Conservation (phyloP, 2,797 vertebrate genomes). For the Pseudochromis fuscus region DNA sequence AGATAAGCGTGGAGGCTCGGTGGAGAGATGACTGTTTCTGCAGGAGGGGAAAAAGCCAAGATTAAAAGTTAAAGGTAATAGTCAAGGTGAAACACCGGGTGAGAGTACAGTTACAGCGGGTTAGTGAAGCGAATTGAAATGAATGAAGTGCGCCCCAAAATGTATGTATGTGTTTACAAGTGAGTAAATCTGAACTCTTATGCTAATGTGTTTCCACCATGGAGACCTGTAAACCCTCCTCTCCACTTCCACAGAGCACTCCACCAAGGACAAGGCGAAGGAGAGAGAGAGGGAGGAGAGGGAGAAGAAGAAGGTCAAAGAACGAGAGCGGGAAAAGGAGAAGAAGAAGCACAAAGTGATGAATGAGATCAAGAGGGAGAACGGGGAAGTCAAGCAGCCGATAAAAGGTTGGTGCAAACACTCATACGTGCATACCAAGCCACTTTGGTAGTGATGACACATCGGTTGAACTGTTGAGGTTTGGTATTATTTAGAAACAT, state of each 20-base stretch:
- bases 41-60: slow-evolving; percentile 19
- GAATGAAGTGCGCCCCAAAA: neutral
- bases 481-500: neutral
- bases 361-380: slow-evolving; percentile 96
- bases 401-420: slow-evolving; percentile 89
- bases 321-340: slow-evolving; percentile 89
- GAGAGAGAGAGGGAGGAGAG: slow-evolving; percentile 90
- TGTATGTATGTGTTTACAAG: neutral
- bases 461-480: neutral
- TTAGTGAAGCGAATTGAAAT: slow-evolving; percentile 12
- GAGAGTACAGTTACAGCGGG: slow-evolving; percentile 25
- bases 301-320: slow-evolving; percentile 90
- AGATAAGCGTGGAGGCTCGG: slow-evolving; percentile 6
- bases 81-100: slow-evolving; percentile 39
- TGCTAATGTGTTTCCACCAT: slow-evolving; percentile 12
- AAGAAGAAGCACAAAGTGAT: slow-evolving; percentile 94
- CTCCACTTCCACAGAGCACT: slow-evolving; percentile 86
- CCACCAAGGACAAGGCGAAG: slow-evolving; percentile 88
- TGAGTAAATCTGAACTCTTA: neutral
- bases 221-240: slow-evolving; percentile 29
- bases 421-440: slow-evolving; percentile 1
- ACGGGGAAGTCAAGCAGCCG: slow-evolving; percentile 92
- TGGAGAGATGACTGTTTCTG: slow-evolving; percentile 13
- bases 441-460: slow-evolving; percentile 4
- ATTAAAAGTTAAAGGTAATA: slow-evolving; percentile 26